A percentile compares a stretch with the other conserved stretches of the same genome.
Evolutionary conservation across 2,888 invertebrate species (phyloP).

Genomic region (Melangyna quadrimaculata): DNA sequence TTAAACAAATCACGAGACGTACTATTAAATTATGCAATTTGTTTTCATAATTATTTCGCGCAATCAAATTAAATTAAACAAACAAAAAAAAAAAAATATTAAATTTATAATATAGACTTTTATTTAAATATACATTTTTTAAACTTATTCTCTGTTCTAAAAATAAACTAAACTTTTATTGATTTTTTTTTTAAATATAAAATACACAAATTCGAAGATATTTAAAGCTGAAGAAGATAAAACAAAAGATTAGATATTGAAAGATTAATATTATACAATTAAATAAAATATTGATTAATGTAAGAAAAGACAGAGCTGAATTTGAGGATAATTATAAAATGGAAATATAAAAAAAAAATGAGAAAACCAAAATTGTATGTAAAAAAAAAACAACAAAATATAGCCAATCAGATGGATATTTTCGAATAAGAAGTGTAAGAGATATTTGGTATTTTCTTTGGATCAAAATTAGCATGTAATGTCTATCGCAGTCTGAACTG

Average conservation of each 20-base stretch:
- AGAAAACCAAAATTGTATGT: constrained; percentile 37
- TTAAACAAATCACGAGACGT: constrained; percentile 6
- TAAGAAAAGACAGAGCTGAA: constrained; percentile 48
- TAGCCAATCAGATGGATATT: constrained; percentile 55
- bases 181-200: constrained; percentile 38
- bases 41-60: constrained; percentile 46
- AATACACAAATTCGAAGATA: constrained; percentile 49
- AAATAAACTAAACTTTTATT: constrained; percentile 38
- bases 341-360: too few relatives aligned
- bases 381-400: constrained; percentile 34
- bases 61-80: constrained; percentile 27
- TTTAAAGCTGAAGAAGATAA: constrained; percentile 40
- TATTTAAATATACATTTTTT: constrained; percentile 44
- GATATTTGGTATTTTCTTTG: constrained; percentile 53
- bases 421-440: constrained; percentile 27
- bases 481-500: constrained; percentile 60
- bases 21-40: constrained; percentile 30
- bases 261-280: constrained; percentile 7
- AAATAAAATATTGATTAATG: neutral
- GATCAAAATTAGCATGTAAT: constrained; percentile 58
- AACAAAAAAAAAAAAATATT: constrained; percentile 15
- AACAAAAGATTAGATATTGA: constrained; percentile 27
- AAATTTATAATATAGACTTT: constrained; percentile 59
- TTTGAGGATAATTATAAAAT: constrained; percentile 16
- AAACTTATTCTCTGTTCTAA: constrained; percentile 19